Evolutionary conservation across 2,113 vertebrate genomes (phyloP).

Genomic region (Phaethon lepturus): DNA sequence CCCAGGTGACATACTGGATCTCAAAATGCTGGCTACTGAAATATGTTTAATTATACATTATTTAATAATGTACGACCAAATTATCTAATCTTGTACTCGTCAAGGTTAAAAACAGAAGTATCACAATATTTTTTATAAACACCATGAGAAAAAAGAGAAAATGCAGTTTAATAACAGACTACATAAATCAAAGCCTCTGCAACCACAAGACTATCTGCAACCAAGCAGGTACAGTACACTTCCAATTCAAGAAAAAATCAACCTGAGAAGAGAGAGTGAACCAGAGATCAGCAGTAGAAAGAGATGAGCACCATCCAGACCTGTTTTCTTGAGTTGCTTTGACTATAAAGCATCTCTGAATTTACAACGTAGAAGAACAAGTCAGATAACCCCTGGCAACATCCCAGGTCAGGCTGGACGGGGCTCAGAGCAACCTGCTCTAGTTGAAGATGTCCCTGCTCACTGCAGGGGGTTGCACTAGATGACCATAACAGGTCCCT

Average conservation of each 20-base stretch:
- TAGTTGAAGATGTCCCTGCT: too few species aligned
- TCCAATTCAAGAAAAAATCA: background rate
- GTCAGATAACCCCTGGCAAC: background rate
- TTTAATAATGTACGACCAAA: background rate
- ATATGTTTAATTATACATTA: too few species aligned
- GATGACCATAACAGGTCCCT: too few species aligned
- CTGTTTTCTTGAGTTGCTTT: background rate
- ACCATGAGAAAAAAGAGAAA: background rate
- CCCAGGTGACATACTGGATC: background rate
- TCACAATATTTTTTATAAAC: background rate
- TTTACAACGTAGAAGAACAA: background rate
- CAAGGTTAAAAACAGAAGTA: background rate
- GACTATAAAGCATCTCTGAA: background rate
- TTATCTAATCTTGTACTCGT: background rate
- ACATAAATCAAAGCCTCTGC: background rate
- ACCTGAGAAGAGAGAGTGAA: background rate
- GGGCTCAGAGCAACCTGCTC: too few species aligned
- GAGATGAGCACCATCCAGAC: background rate
- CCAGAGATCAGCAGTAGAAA: background rate
- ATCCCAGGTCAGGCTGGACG: too few species aligned
- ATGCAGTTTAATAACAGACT: background rate
- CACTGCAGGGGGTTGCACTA: too few species aligned
- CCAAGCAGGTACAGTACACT: fast-evolving
- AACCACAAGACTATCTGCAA: background rate
- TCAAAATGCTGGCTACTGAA: background rate